Base-by-base conservation (phyloP, 2,113 vertebrate species). In the Centropus bengalensis region DNA sequence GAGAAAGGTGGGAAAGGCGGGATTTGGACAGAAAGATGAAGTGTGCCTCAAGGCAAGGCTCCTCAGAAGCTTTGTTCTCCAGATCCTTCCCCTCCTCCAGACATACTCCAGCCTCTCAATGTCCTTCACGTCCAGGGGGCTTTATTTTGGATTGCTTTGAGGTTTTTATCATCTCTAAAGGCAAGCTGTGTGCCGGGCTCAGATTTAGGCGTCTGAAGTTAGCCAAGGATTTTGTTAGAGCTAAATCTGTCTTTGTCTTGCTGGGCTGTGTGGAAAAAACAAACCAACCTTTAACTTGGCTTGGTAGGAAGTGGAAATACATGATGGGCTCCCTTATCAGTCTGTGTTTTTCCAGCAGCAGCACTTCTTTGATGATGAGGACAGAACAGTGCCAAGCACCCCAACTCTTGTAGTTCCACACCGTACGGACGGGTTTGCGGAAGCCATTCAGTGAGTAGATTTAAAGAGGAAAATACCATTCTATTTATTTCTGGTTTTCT, bases 361-460 rank as follows among this genome's bases (percentile, higher is more conserved):
- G 60, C 98, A 99, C 88, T 99, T 98, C 95, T 99, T 98, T 81
- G 99, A 99, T 69, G 99, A 99, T 33, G 99, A 99, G 75, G 99
- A 99, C 95, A 98, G 99, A 91, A 99, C 99, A 96, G 99, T 99
- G 89, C 99, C 99, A 73, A 99, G 98, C 97, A 98, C 99, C 20
- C 99, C 99, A 51, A 99, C 99, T 36, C 98, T 99, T 79, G 98
- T 99, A 58, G 98, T 98, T 17, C 99, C 98, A 22, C 99, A 99
- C 96, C 99, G 98, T 51, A 98, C 99, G 9, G 99, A 99, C 88
- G 98, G 98, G 21, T 99, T 99, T 96, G 98, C 99, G 96, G 99
- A 99, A 97, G 98, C 99, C 36, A 98, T 99, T 95, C 99, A 99
- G 99, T 99, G 97, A 98, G 99, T 98, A 68, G 36, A 79, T 74